Conservation (phyloP, 2,113 vertebrate species). For the Hylia prasina region DNA sequence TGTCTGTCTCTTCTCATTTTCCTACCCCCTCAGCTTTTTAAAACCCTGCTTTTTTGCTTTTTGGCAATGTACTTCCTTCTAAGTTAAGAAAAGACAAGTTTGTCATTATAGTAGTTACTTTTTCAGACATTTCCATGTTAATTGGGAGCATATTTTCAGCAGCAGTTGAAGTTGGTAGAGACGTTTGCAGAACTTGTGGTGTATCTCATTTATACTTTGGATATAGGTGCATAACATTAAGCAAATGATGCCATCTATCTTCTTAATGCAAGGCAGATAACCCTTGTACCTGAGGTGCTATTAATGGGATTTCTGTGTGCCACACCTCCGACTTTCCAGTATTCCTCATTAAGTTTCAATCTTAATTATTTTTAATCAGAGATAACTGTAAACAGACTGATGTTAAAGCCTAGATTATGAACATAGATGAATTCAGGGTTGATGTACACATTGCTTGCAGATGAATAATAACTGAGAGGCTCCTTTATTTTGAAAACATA, state of each 20-base stretch:
- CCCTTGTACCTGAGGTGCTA: not conserved
- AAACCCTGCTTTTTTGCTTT: not conserved
- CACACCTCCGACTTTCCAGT: not conserved
- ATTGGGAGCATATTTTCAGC: slow-evolving; percentile 28
- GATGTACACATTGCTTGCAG: not conserved
- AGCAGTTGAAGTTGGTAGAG: not conserved
- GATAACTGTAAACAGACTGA: not conserved
- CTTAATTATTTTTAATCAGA: not conserved
- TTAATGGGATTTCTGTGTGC: not conserved
- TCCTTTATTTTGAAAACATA: not conserved
- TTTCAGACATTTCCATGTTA: not conserved
- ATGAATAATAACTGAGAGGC: not conserved
- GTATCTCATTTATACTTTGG: not conserved
- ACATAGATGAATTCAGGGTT: not conserved
- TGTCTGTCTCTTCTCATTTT: not conserved
- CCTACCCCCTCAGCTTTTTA: not conserved
- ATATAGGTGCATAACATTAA: not conserved
- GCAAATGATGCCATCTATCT: not conserved
- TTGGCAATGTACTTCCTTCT: not conserved
- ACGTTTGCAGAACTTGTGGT: not conserved
- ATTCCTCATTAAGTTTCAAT: not conserved
- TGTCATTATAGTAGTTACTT: not conserved
- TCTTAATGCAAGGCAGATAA: not conserved
- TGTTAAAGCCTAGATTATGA: not conserved
- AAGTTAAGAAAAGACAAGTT: not conserved